Evolutionary conservation across 2,888 invertebrate genomes (phyloP).

Genomic region (Sabatieria punctata): DNA sequence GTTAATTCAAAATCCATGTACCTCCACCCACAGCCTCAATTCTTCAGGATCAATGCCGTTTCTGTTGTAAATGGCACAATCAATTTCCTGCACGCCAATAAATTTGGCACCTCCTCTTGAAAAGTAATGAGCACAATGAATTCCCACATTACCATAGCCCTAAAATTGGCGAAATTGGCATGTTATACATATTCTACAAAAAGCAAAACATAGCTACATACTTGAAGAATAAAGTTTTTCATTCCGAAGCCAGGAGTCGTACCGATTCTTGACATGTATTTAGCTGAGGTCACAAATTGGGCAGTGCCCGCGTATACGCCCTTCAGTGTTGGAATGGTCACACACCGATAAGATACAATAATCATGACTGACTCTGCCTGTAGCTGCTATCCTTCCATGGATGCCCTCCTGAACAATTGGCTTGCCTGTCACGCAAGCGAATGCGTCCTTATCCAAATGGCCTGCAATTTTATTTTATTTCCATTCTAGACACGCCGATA

Average conservation of each 20-base stretch:
- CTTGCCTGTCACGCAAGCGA: constrained; percentile 92
- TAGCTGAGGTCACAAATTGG: constrained; percentile 59
- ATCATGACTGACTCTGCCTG: constrained; percentile 61
- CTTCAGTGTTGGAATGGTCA: constrained; percentile 38
- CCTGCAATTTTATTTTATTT: too few relatives aligned
- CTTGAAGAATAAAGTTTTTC: constrained; percentile 82
- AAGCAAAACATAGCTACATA: too few relatives aligned
- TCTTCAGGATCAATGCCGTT: constrained; percentile 77
- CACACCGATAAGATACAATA: too few relatives aligned
- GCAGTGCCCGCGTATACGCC: constrained; percentile 46
- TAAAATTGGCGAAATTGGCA: too few relatives aligned
- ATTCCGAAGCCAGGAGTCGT: constrained; percentile 84
- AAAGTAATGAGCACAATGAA: constrained; percentile 81
- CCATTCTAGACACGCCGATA: too few relatives aligned
- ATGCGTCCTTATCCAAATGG: constrained; percentile 76
- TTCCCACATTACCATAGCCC: constrained; percentile 94
- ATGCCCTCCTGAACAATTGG: constrained; percentile 92
- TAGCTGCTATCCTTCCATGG: constrained; percentile 88
- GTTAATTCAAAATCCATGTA: too few relatives aligned
- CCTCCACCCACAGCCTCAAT: constrained; percentile 41
- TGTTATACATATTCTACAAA: too few relatives aligned
- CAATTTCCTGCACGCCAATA: constrained; percentile 74
- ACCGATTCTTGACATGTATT: constrained; percentile 61
- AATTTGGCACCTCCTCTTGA: constrained; percentile 78
- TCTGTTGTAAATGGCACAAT: constrained; percentile 65